Conservation (phyloP, 2,888 invertebrate species). For the Tanaodytes sp. region DNA sequence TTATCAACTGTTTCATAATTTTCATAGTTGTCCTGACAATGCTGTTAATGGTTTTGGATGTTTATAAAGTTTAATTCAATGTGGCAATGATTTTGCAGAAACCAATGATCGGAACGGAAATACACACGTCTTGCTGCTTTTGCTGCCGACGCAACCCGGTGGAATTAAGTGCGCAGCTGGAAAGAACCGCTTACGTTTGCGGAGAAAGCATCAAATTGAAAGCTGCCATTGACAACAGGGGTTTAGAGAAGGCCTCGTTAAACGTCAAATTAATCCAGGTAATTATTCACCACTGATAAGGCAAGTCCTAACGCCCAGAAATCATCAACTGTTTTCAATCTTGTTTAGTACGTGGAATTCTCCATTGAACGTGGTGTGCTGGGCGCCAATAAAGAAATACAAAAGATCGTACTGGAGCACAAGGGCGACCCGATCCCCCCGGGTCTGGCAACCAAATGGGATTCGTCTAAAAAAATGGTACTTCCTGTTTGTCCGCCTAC, state of each 20-base stretch:
- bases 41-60: no score
- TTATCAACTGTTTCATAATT: no score
- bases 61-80: no score
- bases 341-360: slow-evolving; percentile 84
- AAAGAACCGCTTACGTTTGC: slow-evolving; percentile 83
- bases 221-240: slow-evolving; percentile 82
- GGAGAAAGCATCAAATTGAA: slow-evolving; percentile 81
- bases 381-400: slow-evolving; percentile 81
- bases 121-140: slow-evolving; percentile 80
- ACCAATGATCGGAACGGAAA: slow-evolving; percentile 79
- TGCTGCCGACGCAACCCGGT: slow-evolving; percentile 83
- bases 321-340: no score
- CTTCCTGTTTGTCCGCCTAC: slow-evolving; percentile 85
- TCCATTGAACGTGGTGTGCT: slow-evolving; percentile 84
- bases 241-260: slow-evolving; percentile 76
- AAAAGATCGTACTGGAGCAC: slow-evolving; percentile 82
- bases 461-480: slow-evolving; percentile 78
- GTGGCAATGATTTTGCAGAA: slow-evolving; percentile 74
- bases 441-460: slow-evolving; percentile 79
- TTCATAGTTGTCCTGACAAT: no score
- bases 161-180: slow-evolving; percentile 79
- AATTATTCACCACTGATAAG: slow-evolving; percentile 15
- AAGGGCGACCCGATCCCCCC: slow-evolving; percentile 79
- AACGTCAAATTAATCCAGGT: slow-evolving; percentile 77
- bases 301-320: no score